Evolutionary conservation across 2,113 vertebrate species (phyloP), one percentile per base, ranked within the genome.

Genomic region (Odocoileus hemionus): DNA sequence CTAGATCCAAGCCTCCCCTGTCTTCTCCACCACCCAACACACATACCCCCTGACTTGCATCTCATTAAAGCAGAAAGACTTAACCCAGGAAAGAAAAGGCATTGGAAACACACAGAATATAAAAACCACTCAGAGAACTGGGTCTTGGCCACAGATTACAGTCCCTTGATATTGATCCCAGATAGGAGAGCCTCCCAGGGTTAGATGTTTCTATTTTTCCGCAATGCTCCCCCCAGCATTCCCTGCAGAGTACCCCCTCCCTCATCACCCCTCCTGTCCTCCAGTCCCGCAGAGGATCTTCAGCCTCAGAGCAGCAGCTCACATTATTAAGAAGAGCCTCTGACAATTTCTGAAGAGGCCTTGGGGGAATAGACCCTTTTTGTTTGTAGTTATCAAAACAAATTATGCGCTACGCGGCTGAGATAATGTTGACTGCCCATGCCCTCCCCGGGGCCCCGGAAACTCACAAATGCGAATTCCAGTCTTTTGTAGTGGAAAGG

Each of bases 341-440:
- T 16, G 76, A 91, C 84, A 92, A 93, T 94, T 90, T 95, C 64
- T 33, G 67, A 61, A 94, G 94, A 83, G 16, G 61, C 58, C 96
- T 92, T 86, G 50, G 0, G 93, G 89, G 95, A 97, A 97, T 17
- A 94, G 86, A 86, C 79, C 95, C 78, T 84, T 87, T 96, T 95
- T 94, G 92, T 98, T 78, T 97, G 83, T 70, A 93, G 95, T 96
- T 96, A 95, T 98, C 97, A 94, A 96, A 97, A 98, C 95, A 98
- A 93, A 97, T 97, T 33, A 97, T 23, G 30, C 0, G 13, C 93
- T 54, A 83, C 78, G 91, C n/a, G 91, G 70, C 84, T 89, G 97
- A 93, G 93, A 93, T 89, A 93, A 86, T 61, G 93, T 80, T 50
- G 93, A 54, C 30, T 78, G 52, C n/a, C 80, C 61, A 95, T 61